phyloP scores from a whole-genome alignment of 1,140 invertebrate species.

The Tetramorium parvispinum region DNA sequence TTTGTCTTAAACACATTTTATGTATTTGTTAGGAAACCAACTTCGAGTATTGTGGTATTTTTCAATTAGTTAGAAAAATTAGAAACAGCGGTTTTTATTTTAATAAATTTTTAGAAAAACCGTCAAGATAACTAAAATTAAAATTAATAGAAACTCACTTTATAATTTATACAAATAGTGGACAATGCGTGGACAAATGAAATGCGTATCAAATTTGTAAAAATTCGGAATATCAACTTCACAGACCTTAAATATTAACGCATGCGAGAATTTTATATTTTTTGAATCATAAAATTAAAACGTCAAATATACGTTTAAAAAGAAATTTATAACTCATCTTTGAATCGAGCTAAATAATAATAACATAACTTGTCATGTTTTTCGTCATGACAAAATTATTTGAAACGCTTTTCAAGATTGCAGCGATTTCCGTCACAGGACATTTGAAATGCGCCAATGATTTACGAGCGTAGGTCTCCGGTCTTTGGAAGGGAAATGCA shows the following conservation, averaged over 20 bases:
- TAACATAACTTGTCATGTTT: background rate
- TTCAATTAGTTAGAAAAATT: constrained; percentile 1
- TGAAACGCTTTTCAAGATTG: background rate
- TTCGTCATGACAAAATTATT: background rate
- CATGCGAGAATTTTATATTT: background rate
- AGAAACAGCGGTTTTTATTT: background rate
- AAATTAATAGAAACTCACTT: background rate
- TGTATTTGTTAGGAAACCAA: background rate
- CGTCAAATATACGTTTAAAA: background rate
- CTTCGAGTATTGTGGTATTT: background rate
- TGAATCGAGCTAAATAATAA: background rate
- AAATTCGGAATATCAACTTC: too few relatives aligned
- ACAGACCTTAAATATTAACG: background rate
- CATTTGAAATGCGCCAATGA: constrained; percentile 10
- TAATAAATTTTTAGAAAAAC: too few relatives aligned
- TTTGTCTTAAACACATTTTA: background rate
- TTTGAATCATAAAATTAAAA: background rate
- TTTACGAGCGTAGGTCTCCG: constrained; percentile 9
- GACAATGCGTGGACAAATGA: too few relatives aligned
- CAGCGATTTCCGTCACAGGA: background rate
- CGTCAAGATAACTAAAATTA: background rate
- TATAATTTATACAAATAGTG: background rate
- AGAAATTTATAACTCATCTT: background rate
- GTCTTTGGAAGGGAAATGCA: background rate
- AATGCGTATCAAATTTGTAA: too few relatives aligned